A percentile compares a stretch with the other conserved stretches of the same genome.
These are phyloP conservation scores for Alouatta palliata DNA, from an alignment of 2,113 vertebrate genomes.

Conservation along the genomic window DNA sequence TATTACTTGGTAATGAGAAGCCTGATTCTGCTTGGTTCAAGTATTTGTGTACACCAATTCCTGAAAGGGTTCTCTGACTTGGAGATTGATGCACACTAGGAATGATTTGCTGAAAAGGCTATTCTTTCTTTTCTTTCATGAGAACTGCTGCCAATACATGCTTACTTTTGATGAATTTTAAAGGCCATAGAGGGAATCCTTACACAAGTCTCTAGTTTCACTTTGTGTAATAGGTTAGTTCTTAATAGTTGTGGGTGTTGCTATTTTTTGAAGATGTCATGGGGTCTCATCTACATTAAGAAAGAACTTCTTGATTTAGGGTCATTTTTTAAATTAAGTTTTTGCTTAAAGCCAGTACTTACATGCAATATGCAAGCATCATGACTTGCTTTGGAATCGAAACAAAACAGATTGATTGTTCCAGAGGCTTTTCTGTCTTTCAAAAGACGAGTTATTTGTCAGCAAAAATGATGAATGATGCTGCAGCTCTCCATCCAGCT, in stretches of 20 bases:
- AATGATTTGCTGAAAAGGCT: not conserved
- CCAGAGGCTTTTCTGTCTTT: not conserved
- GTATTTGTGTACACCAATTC: not conserved
- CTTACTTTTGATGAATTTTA: not conserved
- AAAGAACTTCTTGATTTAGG: constrained; percentile 4
- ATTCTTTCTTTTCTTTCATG: not conserved
- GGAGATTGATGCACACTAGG: not conserved
- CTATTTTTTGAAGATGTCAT: not conserved
- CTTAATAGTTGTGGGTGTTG: not conserved
- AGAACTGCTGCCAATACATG: not conserved
- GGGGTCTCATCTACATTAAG: not conserved
- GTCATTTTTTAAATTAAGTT: not conserved
- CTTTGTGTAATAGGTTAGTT: not conserved
- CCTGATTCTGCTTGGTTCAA: not conserved
- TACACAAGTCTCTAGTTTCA: not conserved
- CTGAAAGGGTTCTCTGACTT: not conserved
- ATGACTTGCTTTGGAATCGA: not conserved
- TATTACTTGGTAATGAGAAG: not conserved
- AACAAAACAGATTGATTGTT: not conserved
- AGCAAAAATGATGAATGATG: not conserved
- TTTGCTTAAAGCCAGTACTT: not conserved
- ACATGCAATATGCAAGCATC: not conserved
- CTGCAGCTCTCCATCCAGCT: not conserved
- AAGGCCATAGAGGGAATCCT: not conserved
- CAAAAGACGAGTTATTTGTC: not conserved